A percentile compares a stretch with the other conserved stretches of the same genome.
phyloP scores from a whole-genome alignment of 2,888 invertebrate genomes.

The Cataglyphis albicans region DNA sequence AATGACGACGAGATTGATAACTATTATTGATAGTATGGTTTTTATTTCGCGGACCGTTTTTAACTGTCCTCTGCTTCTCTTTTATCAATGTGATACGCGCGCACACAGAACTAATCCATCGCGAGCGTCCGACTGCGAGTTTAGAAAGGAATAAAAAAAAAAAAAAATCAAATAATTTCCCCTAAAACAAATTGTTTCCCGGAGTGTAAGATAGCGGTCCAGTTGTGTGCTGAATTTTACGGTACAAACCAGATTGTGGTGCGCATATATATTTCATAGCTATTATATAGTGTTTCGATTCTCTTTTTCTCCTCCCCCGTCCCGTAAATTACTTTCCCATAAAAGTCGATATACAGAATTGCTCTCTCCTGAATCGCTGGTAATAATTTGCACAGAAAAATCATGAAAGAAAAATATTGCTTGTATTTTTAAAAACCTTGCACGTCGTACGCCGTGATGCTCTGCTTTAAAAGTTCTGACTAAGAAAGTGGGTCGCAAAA shows the following conservation, averaged over 20 bases:
- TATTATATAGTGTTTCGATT: constrained; percentile 58
- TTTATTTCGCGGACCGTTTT: constrained; percentile 15
- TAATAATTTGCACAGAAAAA: constrained; percentile 66
- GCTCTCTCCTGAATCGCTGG: constrained; percentile 15
- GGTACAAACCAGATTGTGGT: constrained; percentile 17
- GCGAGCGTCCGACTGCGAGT: constrained; percentile 29
- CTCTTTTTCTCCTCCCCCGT: not conserved
- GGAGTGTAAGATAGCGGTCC: constrained; percentile 50
- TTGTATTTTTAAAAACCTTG: constrained; percentile 53
- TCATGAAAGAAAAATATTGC: constrained; percentile 69
- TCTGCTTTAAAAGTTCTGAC: constrained; percentile 55
- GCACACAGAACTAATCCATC: constrained; percentile 19
- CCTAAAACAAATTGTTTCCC: constrained; percentile 45
- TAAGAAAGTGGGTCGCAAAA: constrained; percentile 68
- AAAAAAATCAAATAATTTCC: constrained; percentile 12
- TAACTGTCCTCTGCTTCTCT: constrained; percentile 25
- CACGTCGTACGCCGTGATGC: constrained; percentile 38
- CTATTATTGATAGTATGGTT: constrained; percentile 50
- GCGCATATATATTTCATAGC: constrained; percentile 52
- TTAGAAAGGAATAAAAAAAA: constrained; percentile 32
- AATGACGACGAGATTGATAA: constrained; percentile 43
- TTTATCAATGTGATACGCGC: constrained; percentile 39
- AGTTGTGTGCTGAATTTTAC: constrained; percentile 51
- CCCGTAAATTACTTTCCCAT: constrained; percentile 67
- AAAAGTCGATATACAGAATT: constrained; percentile 42